Evolutionary conservation across 2,797 vertebrate species (phyloP).

Genomic region (Argyrosomus regius): DNA sequence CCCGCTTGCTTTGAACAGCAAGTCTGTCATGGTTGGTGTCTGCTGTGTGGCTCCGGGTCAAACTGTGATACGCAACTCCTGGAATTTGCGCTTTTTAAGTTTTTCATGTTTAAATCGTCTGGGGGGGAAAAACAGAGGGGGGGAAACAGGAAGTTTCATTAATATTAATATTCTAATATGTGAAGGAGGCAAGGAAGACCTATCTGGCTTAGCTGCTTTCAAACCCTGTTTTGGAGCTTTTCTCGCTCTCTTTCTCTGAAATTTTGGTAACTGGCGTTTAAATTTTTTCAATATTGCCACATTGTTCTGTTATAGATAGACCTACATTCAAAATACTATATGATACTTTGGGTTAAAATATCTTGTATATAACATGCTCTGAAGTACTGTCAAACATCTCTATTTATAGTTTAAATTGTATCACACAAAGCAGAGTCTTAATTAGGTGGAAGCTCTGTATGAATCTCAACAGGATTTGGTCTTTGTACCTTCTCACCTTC

Average conservation of each 20-base stretch:
- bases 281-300: conserved; percentile 43
- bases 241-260: conserved; percentile 52
- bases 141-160: conserved; percentile 79
- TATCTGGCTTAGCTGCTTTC: conserved; percentile 78
- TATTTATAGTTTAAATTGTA: background rate
- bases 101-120: conserved; percentile 81
- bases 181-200: conserved; percentile 79
- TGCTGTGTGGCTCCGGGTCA: conserved; percentile 85
- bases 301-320: conserved; percentile 19
- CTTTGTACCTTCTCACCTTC: background rate
- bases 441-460: background rate
- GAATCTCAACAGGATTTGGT: background rate
- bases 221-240: conserved; percentile 73
- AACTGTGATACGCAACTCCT: conserved; percentile 84
- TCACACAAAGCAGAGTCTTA: background rate
- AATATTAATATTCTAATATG: conserved; percentile 85
- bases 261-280: conserved; percentile 50
- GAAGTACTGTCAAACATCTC: background rate
- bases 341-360: conserved; percentile 12
- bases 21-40: conserved; percentile 84
- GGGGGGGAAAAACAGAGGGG: conserved; percentile 66
- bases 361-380: background rate
- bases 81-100: conserved; percentile 83
- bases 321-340: conserved; percentile 11
- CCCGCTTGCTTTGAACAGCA: conserved; percentile 85